Conservation (phyloP, 1,140 invertebrate species). For the Magallana ariakensis region DNA sequence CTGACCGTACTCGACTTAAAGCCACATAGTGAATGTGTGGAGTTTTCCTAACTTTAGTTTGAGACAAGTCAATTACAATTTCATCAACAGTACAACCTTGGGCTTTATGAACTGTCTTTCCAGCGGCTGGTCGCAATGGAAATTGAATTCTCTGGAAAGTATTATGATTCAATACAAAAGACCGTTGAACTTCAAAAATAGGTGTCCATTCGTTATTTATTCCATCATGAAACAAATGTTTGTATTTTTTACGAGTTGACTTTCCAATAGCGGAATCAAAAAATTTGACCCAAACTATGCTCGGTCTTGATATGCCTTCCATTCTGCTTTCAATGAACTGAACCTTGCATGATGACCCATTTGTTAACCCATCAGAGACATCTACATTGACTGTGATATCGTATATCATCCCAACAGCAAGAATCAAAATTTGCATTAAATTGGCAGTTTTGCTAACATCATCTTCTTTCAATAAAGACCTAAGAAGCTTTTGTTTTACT, state of each 20-base stretch:
- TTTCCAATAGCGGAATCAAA: neutral
- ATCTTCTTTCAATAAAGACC: neutral
- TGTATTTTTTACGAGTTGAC: constrained; percentile 16
- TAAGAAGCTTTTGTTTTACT: neutral
- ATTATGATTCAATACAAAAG: constrained; percentile 26
- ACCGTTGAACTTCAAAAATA: constrained; percentile 27
- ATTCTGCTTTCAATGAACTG: neutral
- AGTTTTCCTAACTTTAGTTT: neutral
- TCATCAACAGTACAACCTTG: constrained; percentile 48
- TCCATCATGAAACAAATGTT: constrained; percentile 25
- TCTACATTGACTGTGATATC: constrained; percentile 36
- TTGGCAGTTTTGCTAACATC: constrained; percentile 4
- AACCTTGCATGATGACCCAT: constrained; percentile 40
- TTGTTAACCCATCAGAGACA: constrained; percentile 46
- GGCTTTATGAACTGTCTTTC: constrained; percentile 43
- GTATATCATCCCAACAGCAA: constrained; percentile 42
- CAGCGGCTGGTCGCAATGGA: constrained; percentile 40
- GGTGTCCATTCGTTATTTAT: constrained; percentile 34
- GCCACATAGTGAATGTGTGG: constrained; percentile 48
- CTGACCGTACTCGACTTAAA: neutral
- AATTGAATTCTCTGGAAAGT: constrained; percentile 40
- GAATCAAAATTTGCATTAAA: neutral
- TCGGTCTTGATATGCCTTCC: constrained; percentile 23
- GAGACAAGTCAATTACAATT: constrained; percentile 43
- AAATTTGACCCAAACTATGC: constrained; percentile 34